phyloP scores from a whole-genome alignment of 2,797 vertebrate species.

The Aeoliscus strigatus region DNA sequence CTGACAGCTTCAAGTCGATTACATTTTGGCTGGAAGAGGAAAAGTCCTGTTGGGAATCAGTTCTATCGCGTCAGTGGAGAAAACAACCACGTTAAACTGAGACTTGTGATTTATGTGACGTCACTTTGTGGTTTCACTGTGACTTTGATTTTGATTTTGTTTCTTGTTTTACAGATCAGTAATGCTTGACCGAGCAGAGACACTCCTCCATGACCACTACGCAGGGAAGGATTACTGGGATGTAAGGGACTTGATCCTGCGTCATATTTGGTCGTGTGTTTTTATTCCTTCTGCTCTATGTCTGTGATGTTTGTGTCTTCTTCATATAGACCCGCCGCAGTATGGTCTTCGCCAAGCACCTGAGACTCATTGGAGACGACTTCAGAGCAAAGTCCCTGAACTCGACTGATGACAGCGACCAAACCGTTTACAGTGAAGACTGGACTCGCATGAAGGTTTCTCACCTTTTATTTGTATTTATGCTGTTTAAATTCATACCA shows the following conservation, averaged over 20 bases:
- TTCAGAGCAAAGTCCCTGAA: slow-evolving; percentile 84
- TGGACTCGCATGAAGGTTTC: slow-evolving; percentile 94
- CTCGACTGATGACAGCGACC: slow-evolving; percentile 82
- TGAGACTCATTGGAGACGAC: slow-evolving; percentile 83
- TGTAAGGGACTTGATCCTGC: too few species aligned
- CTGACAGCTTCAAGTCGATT: too few species aligned
- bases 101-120: too few species aligned
- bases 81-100: too few species aligned
- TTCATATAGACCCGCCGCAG: slow-evolving; percentile 86
- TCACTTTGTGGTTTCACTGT: slow-evolving; percentile 1
- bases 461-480: not conserved
- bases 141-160: not conserved
- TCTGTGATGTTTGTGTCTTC: slow-evolving; percentile 9
- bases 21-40: too few species aligned
- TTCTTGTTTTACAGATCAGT: slow-evolving; percentile 80
- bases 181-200: slow-evolving; percentile 96
- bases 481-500: too few species aligned
- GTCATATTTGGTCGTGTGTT: not conserved
- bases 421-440: slow-evolving; percentile 82
- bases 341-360: slow-evolving; percentile 95
- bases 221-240: slow-evolving; percentile 97
- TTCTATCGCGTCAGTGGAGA: too few species aligned
- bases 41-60: too few species aligned
- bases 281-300: not conserved
- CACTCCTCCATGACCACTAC: slow-evolving; percentile 95